A percentile compares a stretch with the other conserved stretches of the same genome.
These are phyloP conservation scores for Spizella passerina DNA, from an alignment of 2,797 vertebrate species.

Conservation along the genomic window DNA sequence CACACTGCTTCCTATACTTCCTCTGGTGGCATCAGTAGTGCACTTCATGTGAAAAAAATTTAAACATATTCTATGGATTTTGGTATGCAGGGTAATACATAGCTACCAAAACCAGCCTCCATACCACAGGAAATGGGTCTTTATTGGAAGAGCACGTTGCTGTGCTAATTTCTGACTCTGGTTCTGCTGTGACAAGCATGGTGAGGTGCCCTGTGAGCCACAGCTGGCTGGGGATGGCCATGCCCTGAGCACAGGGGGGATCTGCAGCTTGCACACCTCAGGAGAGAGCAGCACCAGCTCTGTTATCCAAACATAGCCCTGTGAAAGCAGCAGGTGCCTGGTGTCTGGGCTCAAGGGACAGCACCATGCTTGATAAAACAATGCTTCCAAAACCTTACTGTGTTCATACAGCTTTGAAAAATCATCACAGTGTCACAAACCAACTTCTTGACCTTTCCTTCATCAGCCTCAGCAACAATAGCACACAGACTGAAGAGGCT, in stretches of 20 bases:
- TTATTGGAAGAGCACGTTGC: neutral
- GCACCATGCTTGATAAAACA: neutral
- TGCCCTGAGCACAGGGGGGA: accelerated
- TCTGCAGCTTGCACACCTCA: neutral
- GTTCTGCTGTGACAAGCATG: accelerated
- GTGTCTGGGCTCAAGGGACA: neutral
- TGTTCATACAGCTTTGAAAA: neutral
- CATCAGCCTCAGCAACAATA: accelerated
- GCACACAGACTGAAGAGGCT: neutral
- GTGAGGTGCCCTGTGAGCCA: neutral
- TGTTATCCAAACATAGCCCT: accelerated
- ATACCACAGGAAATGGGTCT: neutral
- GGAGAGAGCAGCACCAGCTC: neutral
- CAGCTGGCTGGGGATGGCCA: neutral
- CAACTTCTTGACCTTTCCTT: neutral
- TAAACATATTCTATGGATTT: neutral
- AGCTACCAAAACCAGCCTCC: neutral
- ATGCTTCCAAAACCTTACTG: neutral
- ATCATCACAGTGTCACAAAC: neutral
- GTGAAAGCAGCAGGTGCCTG: neutral
- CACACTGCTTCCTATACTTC: neutral
- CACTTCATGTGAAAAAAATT: neutral
- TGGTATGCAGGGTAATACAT: neutral
- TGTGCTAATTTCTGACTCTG: neutral
- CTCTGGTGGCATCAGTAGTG: neutral